Evolutionary conservation across 2,888 invertebrate species (phyloP).

Genomic region (Drosophila kokeensis): DNA sequence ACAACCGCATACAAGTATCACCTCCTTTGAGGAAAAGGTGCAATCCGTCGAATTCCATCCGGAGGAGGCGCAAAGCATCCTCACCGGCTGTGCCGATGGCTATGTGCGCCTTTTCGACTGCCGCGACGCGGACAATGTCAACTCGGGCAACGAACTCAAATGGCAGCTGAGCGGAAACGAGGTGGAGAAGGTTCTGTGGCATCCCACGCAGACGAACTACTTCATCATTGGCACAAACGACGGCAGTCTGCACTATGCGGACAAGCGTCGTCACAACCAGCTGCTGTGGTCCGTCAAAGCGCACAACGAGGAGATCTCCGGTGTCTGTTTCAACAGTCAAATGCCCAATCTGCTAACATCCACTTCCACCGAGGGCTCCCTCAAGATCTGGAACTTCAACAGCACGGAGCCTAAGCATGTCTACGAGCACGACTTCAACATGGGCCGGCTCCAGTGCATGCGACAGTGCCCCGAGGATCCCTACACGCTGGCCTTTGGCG

Average conservation of each 20-base stretch:
- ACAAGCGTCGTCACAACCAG: slow-evolving; percentile 88
- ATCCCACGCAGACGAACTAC: slow-evolving; percentile 90
- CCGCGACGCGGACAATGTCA: slow-evolving; percentile 88
- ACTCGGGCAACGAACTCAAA: slow-evolving; percentile 75
- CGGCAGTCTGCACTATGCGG: slow-evolving; percentile 90
- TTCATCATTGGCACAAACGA: slow-evolving; percentile 89
- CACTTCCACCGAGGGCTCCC: slow-evolving; percentile 91
- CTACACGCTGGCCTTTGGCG: slow-evolving; percentile 92
- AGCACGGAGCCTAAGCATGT: slow-evolving; percentile 76
- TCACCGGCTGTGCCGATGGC: slow-evolving; percentile 94
- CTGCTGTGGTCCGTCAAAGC: slow-evolving; percentile 91
- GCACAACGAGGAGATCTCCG: slow-evolving; percentile 94
- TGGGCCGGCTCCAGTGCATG: slow-evolving; percentile 91
- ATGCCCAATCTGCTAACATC: slow-evolving; percentile 92
- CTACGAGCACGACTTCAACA: slow-evolving; percentile 86
- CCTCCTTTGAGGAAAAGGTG: slow-evolving; percentile 92
- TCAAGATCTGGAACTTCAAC: slow-evolving; percentile 93
- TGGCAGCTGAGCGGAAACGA: slow-evolving; percentile 93
- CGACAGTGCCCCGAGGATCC: slow-evolving; percentile 93
- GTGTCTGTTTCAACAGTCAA: slow-evolving; percentile 89
- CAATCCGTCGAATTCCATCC: slow-evolving; percentile 94
- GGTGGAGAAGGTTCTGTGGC: slow-evolving; percentile 95
- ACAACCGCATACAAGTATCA: slow-evolving; percentile 90
- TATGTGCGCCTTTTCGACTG: slow-evolving; percentile 93
- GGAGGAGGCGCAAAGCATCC: slow-evolving; percentile 91